Base-by-base conservation (phyloP, 2,797 vertebrate species). In the Acanthornis magna region DNA sequence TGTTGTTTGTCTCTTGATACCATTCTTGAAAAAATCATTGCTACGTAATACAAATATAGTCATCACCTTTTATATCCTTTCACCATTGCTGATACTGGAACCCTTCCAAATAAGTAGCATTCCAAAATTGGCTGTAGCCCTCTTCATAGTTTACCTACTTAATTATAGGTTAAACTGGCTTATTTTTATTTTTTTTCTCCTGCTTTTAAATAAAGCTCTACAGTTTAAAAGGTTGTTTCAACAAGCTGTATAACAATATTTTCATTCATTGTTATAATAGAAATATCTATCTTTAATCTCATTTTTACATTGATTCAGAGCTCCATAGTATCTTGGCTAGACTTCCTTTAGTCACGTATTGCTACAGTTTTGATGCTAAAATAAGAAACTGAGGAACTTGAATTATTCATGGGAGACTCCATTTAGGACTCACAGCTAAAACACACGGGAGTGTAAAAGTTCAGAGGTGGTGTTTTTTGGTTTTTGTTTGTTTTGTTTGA, bases 341-440 rank as follows among this genome's bases (percentile, higher is more conserved):
- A 74, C 67, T 94, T 95, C 43, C 81, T 95, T 82, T 92, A 96
- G 92, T 94, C 95, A 95, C 34, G 38, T 96, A 97, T 96, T 21
- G 17, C 85, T 95, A 92, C 86, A 81, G 62, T 95, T 95, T 86
- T 88, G 83, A 89, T 82, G 88, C 93, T 97, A 97, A 96, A 97
- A 96, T 97, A 97, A 96, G 94, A 95, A 96, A 96, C 81, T 80
- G 89, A 97, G 82, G 94, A 94, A 89, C 85, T 68, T 97, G 95
- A 97, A 97, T 97, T 95, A 97, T 97, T 97, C 95, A 97, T 96
- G 87, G 94, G 17, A 93, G 57, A 96, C 89, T 96, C 95, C 94
- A 96, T 97, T 97, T 96, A 95, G 93, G 92, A 95, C 94, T 95
- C 57, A 36, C 91, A 96, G 93, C 91, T 96, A 94, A 96, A 96